phyloP scores from a whole-genome alignment of 1,140 invertebrate species.

The Rhyzopertha dominica region DNA sequence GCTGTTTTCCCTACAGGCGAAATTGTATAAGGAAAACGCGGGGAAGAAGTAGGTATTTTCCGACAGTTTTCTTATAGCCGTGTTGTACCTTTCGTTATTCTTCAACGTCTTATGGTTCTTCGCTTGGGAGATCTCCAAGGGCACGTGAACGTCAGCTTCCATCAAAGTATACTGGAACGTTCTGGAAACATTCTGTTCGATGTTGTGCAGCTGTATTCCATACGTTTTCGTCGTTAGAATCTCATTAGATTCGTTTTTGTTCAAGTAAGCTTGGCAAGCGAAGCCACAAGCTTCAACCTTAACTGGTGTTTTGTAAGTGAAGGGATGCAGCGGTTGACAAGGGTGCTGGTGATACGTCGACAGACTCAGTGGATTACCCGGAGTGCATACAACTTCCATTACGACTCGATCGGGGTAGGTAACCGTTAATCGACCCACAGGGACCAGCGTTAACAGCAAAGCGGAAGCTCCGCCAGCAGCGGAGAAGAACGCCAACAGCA shows the following conservation, averaged over 20 bases:
- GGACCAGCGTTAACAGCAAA: constrained; percentile 62
- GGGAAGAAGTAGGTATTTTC: constrained; percentile 58
- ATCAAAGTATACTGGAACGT: constrained; percentile 44
- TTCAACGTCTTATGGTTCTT: constrained; percentile 51
- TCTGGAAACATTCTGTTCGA: constrained; percentile 43
- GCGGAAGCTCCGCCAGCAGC: constrained; percentile 61
- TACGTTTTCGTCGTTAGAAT: constrained; percentile 52
- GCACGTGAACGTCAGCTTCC: constrained; percentile 34
- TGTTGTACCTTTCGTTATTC: constrained; percentile 56
- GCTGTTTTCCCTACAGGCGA: constrained; percentile 26
- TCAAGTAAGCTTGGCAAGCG: constrained; percentile 51
- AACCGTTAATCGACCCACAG: constrained; percentile 63
- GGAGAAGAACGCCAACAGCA: constrained; percentile 65
- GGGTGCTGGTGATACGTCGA: constrained; percentile 51
- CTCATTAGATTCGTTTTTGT: constrained; percentile 46
- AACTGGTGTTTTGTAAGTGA: constrained; percentile 46
- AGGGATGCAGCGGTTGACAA: constrained; percentile 52
- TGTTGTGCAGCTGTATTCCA: constrained; percentile 49
- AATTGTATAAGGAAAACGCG: constrained; percentile 42
- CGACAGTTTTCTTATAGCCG: constrained; percentile 53
- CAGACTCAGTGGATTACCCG: constrained; percentile 44
- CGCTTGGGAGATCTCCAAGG: constrained; percentile 47
- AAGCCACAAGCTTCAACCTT: constrained; percentile 55
- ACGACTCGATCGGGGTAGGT: constrained; percentile 58
- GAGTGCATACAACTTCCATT: constrained; percentile 51